These are phyloP conservation scores for Chromis chromis DNA, from an alignment of 2,797 vertebrate species.

Conservation along the genomic window DNA sequence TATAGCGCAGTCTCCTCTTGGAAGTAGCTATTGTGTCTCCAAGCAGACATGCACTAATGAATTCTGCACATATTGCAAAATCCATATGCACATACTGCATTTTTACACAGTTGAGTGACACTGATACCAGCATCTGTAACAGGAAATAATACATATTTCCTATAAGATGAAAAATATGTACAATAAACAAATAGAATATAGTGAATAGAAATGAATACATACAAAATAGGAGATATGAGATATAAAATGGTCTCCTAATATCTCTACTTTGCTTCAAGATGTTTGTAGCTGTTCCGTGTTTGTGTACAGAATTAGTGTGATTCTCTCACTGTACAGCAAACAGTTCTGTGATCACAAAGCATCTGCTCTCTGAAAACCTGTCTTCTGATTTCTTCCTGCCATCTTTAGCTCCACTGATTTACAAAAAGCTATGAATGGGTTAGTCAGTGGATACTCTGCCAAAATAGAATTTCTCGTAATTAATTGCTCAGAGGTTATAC, in stretches of 20 bases:
- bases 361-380: slow-evolving; percentile 41
- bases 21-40: not conserved
- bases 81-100: not conserved
- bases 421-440: slow-evolving; percentile 31
- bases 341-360: slow-evolving; percentile 33
- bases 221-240: not conserved
- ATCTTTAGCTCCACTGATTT: slow-evolving; percentile 36
- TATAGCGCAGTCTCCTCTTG: no score
- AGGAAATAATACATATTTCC: not conserved
- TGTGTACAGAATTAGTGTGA: slow-evolving; percentile 13
- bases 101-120: not conserved
- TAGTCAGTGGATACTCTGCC: slow-evolving; percentile 6
- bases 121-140: not conserved
- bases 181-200: no score
- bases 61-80: not conserved
- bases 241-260: not conserved
- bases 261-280: not conserved
- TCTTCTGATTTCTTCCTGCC: slow-evolving; percentile 28
- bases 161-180: not conserved
- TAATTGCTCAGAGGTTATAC: slow-evolving; percentile 45
- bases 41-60: not conserved
- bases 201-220: not conserved
- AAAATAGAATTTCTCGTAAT: slow-evolving; percentile 44
- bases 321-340: slow-evolving; percentile 38
- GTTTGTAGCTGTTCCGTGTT: slow-evolving; percentile 13